A percentile compares a stretch with the other conserved stretches of the same genome.
Evolutionary conservation across 2,113 vertebrate genomes (phyloP).

Genomic region (Tympanuchus pallidicinctus): DNA sequence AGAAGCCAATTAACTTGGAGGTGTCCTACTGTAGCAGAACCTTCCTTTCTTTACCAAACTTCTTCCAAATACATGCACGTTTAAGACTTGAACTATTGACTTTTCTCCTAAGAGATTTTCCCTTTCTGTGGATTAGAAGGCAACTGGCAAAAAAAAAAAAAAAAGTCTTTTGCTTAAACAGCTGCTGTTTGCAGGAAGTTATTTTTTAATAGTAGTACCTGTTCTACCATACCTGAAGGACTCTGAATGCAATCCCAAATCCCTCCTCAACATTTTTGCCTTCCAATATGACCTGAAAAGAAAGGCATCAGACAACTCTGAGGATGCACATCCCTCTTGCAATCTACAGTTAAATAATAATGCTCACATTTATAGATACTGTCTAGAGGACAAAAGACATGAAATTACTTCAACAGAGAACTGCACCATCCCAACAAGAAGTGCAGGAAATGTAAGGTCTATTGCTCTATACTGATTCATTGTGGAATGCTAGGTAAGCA

Average conservation of each 20-base stretch:
- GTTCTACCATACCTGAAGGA: conserved; percentile 88
- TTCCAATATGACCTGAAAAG: conserved; percentile 92
- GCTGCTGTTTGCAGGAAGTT: not conserved
- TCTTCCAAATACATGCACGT: not conserved
- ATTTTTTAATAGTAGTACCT: not conserved
- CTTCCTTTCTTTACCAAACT: not conserved
- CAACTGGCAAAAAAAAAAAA: not conserved
- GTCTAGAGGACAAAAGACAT: not conserved
- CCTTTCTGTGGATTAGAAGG: not conserved
- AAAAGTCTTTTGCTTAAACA: not conserved
- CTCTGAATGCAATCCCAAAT: conserved; percentile 96
- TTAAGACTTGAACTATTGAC: not conserved
- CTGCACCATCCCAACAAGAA: not conserved
- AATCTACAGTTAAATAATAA: not conserved
- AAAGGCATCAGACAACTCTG: not conserved
- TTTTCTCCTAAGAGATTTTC: not conserved
- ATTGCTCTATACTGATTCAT: not conserved
- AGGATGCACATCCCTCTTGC: not conserved
- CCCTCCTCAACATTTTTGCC: conserved; percentile 98
- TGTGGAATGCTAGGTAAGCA: not conserved
- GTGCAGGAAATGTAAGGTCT: not conserved
- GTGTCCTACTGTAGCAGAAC: not conserved
- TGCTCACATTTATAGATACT: not conserved
- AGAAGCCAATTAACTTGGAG: not conserved
- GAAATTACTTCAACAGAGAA: not conserved